Evolutionary conservation across 2,888 invertebrate genomes (phyloP).

Genomic region (Polydrusus pterygomalis): DNA sequence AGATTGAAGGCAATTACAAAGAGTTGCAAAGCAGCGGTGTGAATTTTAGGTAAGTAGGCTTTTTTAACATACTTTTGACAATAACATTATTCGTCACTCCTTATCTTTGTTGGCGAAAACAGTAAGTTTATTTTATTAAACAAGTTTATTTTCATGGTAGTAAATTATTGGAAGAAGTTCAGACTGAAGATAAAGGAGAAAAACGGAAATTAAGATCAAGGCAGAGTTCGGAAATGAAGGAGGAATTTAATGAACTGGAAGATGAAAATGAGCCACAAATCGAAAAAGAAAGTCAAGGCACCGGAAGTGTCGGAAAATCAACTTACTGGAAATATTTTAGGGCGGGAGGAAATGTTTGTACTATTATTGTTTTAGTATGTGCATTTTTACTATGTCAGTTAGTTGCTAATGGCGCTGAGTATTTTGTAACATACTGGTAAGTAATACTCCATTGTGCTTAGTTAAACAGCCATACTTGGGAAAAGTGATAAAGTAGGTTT

Average conservation of each 20-base stretch:
- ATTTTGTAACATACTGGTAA: slow-evolving; percentile 82
- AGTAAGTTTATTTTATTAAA: no score
- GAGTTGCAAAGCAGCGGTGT: slow-evolving; percentile 73
- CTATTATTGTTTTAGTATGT: slow-evolving; percentile 71
- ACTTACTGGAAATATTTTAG: slow-evolving; percentile 73
- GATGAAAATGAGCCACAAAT: slow-evolving; percentile 63
- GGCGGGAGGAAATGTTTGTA: slow-evolving; percentile 74
- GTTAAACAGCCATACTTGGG: no score
- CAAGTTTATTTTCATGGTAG: slow-evolving; percentile 57
- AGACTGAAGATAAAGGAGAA: slow-evolving; percentile 64
- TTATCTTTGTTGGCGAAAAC: no score
- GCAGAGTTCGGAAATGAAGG: slow-evolving; percentile 66
- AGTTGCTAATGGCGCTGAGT: slow-evolving; percentile 80
- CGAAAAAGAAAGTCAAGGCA: slow-evolving; percentile 66
- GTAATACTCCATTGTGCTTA: slow-evolving; percentile 52
- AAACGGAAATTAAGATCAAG: slow-evolving; percentile 66
- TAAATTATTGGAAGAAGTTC: slow-evolving; percentile 70
- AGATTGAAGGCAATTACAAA: slow-evolving; percentile 72
- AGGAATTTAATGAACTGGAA: slow-evolving; percentile 63
- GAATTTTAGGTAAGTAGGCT: slow-evolving; percentile 65
- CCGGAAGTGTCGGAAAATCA: slow-evolving; percentile 64
- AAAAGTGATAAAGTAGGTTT: no score
- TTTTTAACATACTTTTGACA: no score
- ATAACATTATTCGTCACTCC: background rate
- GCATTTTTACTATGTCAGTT: slow-evolving; percentile 76